These are phyloP conservation scores for Omphaloscelis lunosa DNA, from an alignment of 2,888 invertebrate species.

Conservation along the genomic window DNA sequence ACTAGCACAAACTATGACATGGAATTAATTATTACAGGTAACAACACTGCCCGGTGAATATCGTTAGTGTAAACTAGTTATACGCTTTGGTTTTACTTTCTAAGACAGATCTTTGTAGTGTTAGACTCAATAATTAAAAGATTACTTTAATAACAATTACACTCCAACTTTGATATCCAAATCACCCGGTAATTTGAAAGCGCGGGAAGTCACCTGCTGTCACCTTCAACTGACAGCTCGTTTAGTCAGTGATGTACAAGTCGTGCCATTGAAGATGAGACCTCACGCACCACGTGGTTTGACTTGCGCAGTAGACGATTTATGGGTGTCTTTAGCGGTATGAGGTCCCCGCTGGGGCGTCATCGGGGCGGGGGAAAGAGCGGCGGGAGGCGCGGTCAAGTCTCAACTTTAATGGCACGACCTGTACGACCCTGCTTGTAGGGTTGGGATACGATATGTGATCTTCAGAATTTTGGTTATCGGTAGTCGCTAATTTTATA, in stretches of 20 bases:
- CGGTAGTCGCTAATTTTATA: background rate
- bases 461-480: background rate
- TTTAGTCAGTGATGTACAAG: background rate
- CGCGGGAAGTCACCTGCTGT: background rate
- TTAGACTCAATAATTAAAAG: too few species aligned
- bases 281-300: too few species aligned
- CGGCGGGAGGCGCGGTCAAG: too few species aligned
- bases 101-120: background rate
- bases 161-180: background rate
- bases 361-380: too few species aligned
- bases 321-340: too few species aligned
- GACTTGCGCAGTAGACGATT: too few species aligned
- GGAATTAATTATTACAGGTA: constrained; percentile 23
- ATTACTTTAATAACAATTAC: background rate
- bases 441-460: background rate
- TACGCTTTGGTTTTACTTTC: background rate
- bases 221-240: background rate
- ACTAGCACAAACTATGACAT: constrained; percentile 17
- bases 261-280: too few species aligned
- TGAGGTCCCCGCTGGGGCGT: too few species aligned
- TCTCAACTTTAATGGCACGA: too few species aligned
- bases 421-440: background rate
- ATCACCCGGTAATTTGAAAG: background rate
- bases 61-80: constrained; percentile 12
- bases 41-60: background rate